These are phyloP conservation scores for Coenonympha glycerion DNA, from an alignment of 2,888 invertebrate species.

Conservation along the genomic window DNA sequence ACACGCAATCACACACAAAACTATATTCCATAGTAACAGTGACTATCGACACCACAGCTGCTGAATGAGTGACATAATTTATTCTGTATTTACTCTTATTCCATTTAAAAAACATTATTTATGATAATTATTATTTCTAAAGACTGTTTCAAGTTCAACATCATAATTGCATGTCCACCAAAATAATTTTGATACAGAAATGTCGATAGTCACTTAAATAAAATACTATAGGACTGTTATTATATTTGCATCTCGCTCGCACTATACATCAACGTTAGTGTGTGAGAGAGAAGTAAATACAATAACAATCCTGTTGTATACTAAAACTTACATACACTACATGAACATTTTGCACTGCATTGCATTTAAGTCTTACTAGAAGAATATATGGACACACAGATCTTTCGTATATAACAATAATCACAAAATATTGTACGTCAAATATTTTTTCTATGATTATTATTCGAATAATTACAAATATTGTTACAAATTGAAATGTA, in stretches of 20 bases:
- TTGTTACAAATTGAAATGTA: neutral
- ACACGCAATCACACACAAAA: too few species aligned
- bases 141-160: neutral
- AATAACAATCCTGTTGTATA: too few species aligned
- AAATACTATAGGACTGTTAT: too few species aligned
- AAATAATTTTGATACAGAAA: neutral
- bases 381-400: neutral
- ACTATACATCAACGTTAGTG: too few species aligned
- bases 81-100: neutral
- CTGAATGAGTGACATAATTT: neutral
- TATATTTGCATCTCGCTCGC: too few species aligned
- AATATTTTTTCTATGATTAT: neutral
- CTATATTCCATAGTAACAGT: too few species aligned
- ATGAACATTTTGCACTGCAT: neutral
- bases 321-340: too few species aligned
- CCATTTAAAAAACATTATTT: neutral
- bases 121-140: neutral
- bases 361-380: constrained; percentile 3
- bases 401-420: neutral
- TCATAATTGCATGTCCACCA: neutral
- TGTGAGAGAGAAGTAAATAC: too few species aligned
- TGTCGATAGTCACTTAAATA: neutral
- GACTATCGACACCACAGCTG: neutral
- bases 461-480: neutral
- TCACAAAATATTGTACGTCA: neutral